phyloP scores from a whole-genome alignment of 2,113 vertebrate genomes.

The Ceyx melanurus region DNA sequence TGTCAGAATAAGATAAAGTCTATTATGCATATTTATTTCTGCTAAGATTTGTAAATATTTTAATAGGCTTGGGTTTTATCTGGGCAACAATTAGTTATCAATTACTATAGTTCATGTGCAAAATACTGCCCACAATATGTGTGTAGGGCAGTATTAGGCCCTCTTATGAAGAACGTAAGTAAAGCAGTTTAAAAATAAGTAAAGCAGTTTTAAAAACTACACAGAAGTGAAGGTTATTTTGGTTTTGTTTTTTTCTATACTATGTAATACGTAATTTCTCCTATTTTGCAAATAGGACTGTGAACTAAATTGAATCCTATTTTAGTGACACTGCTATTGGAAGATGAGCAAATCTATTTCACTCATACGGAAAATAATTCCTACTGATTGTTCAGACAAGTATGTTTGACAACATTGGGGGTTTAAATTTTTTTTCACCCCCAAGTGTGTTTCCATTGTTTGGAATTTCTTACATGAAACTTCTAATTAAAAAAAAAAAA shows the following conservation, averaged over 20 bases:
- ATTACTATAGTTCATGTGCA: background rate
- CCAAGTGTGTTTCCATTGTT: background rate
- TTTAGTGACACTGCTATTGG: background rate
- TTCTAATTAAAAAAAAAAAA: too few species aligned
- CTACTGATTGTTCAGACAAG: background rate
- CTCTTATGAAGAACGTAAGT: background rate
- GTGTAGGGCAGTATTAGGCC: background rate
- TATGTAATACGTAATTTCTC: background rate
- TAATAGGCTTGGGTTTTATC: constrained; percentile 28
- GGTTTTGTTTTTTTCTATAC: background rate
- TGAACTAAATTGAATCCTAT: background rate
- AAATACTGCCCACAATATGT: background rate
- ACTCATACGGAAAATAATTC: background rate
- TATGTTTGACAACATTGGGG: background rate
- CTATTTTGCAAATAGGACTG: background rate
- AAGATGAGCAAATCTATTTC: background rate
- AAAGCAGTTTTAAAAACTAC: too few species aligned
- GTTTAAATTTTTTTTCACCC: background rate
- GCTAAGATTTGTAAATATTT: constrained; percentile 56
- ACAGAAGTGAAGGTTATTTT: background rate
- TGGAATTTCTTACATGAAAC: background rate
- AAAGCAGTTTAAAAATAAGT: background rate
- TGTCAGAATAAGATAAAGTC: constrained; percentile 8
- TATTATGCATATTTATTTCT: constrained; percentile 25
- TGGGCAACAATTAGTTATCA: background rate